These are phyloP conservation scores for Chrysodeixis includens DNA, from an alignment of 2,888 invertebrate species.

Conservation along the genomic window DNA sequence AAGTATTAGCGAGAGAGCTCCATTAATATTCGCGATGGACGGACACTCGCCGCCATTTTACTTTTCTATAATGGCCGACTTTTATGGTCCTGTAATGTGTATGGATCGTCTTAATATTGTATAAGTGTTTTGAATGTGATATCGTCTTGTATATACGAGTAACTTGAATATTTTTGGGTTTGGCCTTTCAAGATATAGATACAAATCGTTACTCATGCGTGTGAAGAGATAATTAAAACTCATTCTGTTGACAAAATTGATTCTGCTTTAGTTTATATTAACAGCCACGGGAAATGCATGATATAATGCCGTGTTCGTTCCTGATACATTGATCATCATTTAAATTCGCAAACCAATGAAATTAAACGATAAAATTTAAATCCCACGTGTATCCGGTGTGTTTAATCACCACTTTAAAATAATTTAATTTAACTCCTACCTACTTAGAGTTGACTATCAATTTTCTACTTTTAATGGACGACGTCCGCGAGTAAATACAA, in stretches of 20 bases:
- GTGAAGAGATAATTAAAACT: too few species aligned
- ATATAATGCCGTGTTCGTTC: not conserved
- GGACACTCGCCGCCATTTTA: constrained; percentile 56
- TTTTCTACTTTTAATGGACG: constrained; percentile 3
- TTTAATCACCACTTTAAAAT: not conserved
- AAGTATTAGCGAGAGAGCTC: constrained; percentile 38
- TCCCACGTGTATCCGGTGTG: not conserved
- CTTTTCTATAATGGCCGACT: constrained; percentile 49
- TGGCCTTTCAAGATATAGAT: too few species aligned
- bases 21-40: constrained; percentile 64
- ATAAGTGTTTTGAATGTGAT: too few species aligned
- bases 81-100: constrained; percentile 42
- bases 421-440: not conserved
- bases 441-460: not conserved
- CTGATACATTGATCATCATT: not conserved
- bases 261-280: not conserved
- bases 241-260: not conserved
- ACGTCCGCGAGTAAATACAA: constrained; percentile 4
- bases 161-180: constrained; percentile 14
- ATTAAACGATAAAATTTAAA: not conserved
- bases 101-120: constrained; percentile 25
- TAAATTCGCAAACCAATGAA: constrained; percentile 2
- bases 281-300: not conserved
- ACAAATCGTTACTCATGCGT: too few species aligned
- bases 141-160: constrained; percentile 23